phyloP scores from a whole-genome alignment of 2,888 invertebrate genomes.

The Cataglyphis rosenhaueri region DNA sequence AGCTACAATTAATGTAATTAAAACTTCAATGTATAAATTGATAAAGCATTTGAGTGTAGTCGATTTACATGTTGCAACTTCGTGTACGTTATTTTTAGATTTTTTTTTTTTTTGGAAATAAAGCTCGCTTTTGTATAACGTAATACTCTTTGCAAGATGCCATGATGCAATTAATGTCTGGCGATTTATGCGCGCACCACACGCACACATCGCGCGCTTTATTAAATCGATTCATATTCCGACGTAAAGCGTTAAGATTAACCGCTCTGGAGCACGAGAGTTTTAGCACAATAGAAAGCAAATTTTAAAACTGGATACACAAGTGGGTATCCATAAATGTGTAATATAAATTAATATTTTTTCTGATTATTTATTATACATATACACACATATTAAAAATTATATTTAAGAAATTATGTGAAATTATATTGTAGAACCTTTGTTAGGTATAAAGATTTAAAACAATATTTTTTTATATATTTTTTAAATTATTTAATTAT shows the following conservation, averaged over 20 bases:
- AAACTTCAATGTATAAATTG: not conserved
- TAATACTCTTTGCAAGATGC: slow-evolving; percentile 10
- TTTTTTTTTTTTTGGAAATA: not conserved
- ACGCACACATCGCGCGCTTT: slow-evolving; percentile 13
- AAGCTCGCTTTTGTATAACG: not conserved
- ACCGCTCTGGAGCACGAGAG: slow-evolving; percentile 20
- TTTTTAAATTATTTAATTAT: not conserved
- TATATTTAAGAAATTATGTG: not conserved
- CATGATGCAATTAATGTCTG: slow-evolving; percentile 35
- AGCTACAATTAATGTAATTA: slow-evolving; percentile 17
- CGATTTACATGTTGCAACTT: slow-evolving; percentile 2
- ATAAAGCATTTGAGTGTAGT: not conserved
- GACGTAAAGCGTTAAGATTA: slow-evolving; percentile 21
- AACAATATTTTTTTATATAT: not conserved
- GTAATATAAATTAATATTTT: not conserved
- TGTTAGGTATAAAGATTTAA: not conserved
- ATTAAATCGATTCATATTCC: slow-evolving; percentile 44
- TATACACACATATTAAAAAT: not conserved
- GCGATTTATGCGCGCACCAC: slow-evolving; percentile 19
- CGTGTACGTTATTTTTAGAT: slow-evolving; percentile 7
- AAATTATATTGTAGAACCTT: not conserved
- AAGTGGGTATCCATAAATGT: not conserved
- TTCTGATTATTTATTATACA: not conserved
- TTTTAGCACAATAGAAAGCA: slow-evolving; percentile 22
- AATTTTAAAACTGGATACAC: slow-evolving; percentile 23